Evolutionary conservation across 1,140 invertebrate genomes (phyloP), one percentile per base, ranked within the genome.

Genomic region (Heliothis subflexa): DNA sequence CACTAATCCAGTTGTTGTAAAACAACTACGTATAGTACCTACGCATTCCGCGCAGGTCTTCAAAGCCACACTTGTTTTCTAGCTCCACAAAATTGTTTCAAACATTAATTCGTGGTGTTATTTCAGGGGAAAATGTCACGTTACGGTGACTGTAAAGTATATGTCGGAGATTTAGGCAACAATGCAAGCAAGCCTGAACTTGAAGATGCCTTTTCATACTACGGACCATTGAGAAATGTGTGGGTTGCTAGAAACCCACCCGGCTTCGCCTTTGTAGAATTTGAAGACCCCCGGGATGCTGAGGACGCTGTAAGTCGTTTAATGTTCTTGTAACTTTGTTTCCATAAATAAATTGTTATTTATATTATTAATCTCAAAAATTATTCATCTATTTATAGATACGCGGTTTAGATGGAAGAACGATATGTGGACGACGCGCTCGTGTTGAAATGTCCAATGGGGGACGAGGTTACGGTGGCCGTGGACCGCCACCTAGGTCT

Each of bases 181-280:
- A 97, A 96, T 90, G 98, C 97, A n/a, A 98, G 97, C 18, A 98
- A 98, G 91, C 97, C 98, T 87, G 98, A 99, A 92, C 92, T 99
- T 57, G 98, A 99, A 94, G 98, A 99, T 94, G 97, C 98, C 10
- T 99, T 99, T 93, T 97, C 97, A 70, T 98, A 99, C 86, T 99
- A 99, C 93, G 99, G 99, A 4, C 97, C 98, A 40, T 94, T 99
- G 80, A 96, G 97, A 82, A 99, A 98, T 95, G 98, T 99, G 18
- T 99, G 98, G 98, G 98, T 99, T 3, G 98, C 98, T 0, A 95
- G 98, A 85, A 99, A 99, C 93, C 98, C 98, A 11, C 97, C 97
- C 57, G 97, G 98, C 49, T 99, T 99, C 95, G 98, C 98, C 13
- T 99, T 99, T 95, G 97, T 99, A 16, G 98, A 99, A 93, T 99